Base-by-base conservation (phyloP, 2,797 vertebrate genomes). In the Melanotaenia trifasciata region DNA sequence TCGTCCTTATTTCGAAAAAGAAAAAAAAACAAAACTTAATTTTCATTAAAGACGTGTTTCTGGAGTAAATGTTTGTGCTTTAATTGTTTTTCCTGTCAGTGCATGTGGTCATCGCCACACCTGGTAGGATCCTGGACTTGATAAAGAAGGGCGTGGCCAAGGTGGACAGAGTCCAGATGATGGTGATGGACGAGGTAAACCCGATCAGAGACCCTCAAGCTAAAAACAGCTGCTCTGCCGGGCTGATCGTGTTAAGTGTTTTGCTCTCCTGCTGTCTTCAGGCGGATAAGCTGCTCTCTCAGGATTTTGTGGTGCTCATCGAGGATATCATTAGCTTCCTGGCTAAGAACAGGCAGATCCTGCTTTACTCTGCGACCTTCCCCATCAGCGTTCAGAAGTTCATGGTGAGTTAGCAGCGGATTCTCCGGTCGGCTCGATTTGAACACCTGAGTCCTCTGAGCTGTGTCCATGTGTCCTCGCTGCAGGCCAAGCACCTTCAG, bases 351-450 rank as follows among this genome's bases (percentile, higher is more conserved):
- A 83, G 95, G 66, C 95, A 96, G 90, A 94, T 96, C 88, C 90
- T 96, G 81, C 95, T 96, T 50, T 96, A 95, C 89, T 96, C 95
- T 28, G 95, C 95, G 45, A 96, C 95, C 85, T 96, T 96, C 86
- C 95, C 95, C 64, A 92, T 94, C 88, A 96, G 93, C 38, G 95
- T 96, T 80, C 95, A 96, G 87, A 96, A 94, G 86, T 96, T 96
- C 87, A 96, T 96, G 95, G 95, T 96, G 84, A 94, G 94, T 59
- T 8, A 50, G 53, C 22, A 11, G 65, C 62, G 70, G 70, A 33
- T 33, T 28, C 2, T 28, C 59, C 32, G 0, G 18, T 74, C 67
- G 70, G 33, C 33, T 33, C 33, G 33, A 33, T 33, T 33, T 33
- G 33, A 33, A 33, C 8, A 28, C 33, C 33, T 33, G 33, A 33